Evolutionary conservation across 2,797 vertebrate genomes (phyloP).

Genomic region (Eptatretus atami): DNA sequence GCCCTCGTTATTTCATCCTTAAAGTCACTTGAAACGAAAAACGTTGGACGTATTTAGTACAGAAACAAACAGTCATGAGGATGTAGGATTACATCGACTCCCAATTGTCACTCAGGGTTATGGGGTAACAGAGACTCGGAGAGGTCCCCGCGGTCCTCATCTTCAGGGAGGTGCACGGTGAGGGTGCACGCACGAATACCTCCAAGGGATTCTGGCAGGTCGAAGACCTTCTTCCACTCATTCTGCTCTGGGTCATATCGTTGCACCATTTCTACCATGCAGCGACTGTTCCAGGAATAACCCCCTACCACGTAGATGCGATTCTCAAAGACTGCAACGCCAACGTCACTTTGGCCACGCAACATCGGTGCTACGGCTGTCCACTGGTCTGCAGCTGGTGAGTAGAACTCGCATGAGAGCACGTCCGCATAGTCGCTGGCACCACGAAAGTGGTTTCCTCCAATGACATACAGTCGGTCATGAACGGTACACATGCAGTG

Average conservation of each 20-base stretch:
- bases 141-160: slow-evolving; percentile 18
- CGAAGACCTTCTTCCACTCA: slow-evolving; percentile 25
- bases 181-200: slow-evolving; percentile 33
- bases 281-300: slow-evolving; percentile 39
- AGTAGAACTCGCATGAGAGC: slow-evolving; percentile 28
- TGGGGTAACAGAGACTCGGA: slow-evolving; percentile 18
- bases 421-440: slow-evolving; percentile 32
- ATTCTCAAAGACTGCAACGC: slow-evolving; percentile 23
- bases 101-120: too few species aligned
- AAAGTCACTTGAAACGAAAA: too few species aligned
- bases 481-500: slow-evolving; percentile 36
- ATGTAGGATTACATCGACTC: too few species aligned
- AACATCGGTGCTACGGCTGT: slow-evolving; percentile 26
- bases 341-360: slow-evolving; percentile 29
- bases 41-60: too few species aligned
- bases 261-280: slow-evolving; percentile 37
- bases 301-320: slow-evolving; percentile 31
- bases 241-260: slow-evolving; percentile 23
- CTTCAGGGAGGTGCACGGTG: slow-evolving; percentile 25
- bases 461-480: slow-evolving; percentile 30
- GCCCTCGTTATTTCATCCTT: too few species aligned
- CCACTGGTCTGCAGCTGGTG: slow-evolving; percentile 24
- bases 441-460: slow-evolving; percentile 31
- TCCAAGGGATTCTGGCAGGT: slow-evolving; percentile 29
- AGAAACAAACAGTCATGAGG: too few species aligned